Base-by-base conservation (phyloP, 2,113 vertebrate genomes). In the Saccopteryx leptura region DNA sequence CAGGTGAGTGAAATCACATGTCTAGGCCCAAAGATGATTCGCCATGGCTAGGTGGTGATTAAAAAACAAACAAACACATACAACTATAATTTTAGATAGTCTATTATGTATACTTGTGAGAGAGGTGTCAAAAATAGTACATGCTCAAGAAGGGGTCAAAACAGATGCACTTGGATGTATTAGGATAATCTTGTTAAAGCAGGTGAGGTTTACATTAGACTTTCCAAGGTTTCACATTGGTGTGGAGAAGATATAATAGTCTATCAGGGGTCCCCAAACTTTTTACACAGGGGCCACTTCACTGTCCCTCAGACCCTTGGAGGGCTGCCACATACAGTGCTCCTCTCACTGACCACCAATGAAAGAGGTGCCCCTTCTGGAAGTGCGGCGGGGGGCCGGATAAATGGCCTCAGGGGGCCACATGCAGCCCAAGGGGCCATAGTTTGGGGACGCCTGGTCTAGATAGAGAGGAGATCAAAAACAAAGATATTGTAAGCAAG, bases 81-180 rank as follows among this genome's bases (percentile, higher is more conserved):
- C 54, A 87, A 84, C 6, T 83, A 1, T 60, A 94, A 94, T 88
- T 94, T 9, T 69, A 79, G 17, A 21, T 46, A 75, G 13, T 87
- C 46, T 56, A 75, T 21, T 21, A 76, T 81, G 9, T 9, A 17
- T 54, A 74, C 4, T 89, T 94, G n/a, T 83, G 61, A 79, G n/a
- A 93, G 39, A 94, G 31, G 19, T 81, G 50, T 14, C 15, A 80
- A 58, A 4, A 83, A 63, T 23, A 21, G 19, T 60, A 54, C 19
- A 76, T 61, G 24, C 28, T 96, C 28, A n/a, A 48, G 75, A 75
- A 92, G 75, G 9, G 28, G 54, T 75, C 54, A 68, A 61, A 75
- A 60, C 18, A 63, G 17, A 39, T 10, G 46, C 4, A 81, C 54
- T n/a, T 9, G 28, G 4, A 79, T 6, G 13, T 9, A 75, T 33